Evolutionary conservation across 2,888 invertebrate species (phyloP), one percentile per base, ranked within the genome.

Genomic region (Chloroclystis v-ata): DNA sequence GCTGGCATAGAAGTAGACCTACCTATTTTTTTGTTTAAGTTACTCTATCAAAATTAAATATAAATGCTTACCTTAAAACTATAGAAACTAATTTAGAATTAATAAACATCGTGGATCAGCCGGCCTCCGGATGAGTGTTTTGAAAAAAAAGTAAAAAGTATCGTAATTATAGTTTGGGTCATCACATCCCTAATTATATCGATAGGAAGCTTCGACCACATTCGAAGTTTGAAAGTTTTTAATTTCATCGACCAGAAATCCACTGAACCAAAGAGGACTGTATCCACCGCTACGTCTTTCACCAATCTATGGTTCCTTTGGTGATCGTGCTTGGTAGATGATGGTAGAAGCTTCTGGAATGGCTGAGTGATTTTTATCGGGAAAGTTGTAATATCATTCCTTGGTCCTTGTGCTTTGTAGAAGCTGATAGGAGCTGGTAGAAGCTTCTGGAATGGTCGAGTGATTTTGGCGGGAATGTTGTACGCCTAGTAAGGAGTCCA

Each of bases 381-480:
- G n/a, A n/a, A n/a, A n/a, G n/a, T n/a, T n/a, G n/a, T n/a, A n/a
- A n/a, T n/a, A n/a, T n/a, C n/a, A n/a, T n/a, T n/a, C n/a, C n/a
- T n/a, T n/a, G n/a, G n/a, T n/a, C n/a, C n/a, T n/a, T n/a, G n/a
- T n/a, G n/a, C n/a, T n/a, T n/a, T n/a, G n/a, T n/a, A n/a, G n/a
- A n/a, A n/a, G n/a, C n/a, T n/a, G n/a, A n/a, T n/a, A n/a, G n/a
- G n/a, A n/a, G n/a, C 2, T 7, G 32, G n/a, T 14, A 33, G 32
- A 14, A 33, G n/a, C 13, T 1, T 13, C 2, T 10, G n/a, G 5
- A 10, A 33, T n/a, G 2, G 60, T 60, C 54, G 59, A 67, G 66
- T 69, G 83, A 83, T 83, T 83, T 84, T 65, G 80, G 80, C 74
- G 69, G 69, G 63, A 73, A 73, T 70, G 72, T 75, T 73, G 72